Base-by-base conservation (phyloP, 2,113 vertebrate species). In the Callipepla squamata region DNA sequence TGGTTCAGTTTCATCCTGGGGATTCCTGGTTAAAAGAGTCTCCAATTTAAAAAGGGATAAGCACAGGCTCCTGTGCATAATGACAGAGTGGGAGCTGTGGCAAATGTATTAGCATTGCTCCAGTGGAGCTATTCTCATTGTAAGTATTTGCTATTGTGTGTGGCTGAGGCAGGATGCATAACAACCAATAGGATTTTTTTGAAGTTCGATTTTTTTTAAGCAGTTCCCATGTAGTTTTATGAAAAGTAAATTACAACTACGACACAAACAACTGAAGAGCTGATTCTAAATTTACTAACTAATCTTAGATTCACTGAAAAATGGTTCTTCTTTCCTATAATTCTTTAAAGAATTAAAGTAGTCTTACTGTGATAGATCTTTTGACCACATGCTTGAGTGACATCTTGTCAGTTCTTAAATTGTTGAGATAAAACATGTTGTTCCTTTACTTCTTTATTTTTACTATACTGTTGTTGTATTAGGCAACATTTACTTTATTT, bases 81-180 rank as follows among this genome's bases (percentile, higher is more conserved):
- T 97, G 97, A 98, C 96, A 81, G 97, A 97, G 97, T 97, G 96
- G 98, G 93, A 97, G 97, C 98, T 98, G 97, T 98, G 98, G 98
- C 97, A 98, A 97, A 98, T 98, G 98, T 98, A 98, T 99, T 99
- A 98, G 99, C 97, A 96, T 96, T 99, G 98, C 98, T 99, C 98
- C 98, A 98, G 95, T 98, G 98, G 98, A 98, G 98, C 98, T 97
- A 97, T 98, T 98, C 97, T 99, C 97, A 97, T 98, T 98, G 97
- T 97, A 98, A 98, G 97, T 91, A 94, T 97, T 95, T 96, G 98
- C 98, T 98, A 98, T 99, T 99, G 98, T 99, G 97, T 97, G 97
- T 94, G 97, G 95, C 96, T 98, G 97, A 98, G 98, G 98, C 98
- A 98, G 97, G 97, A 98, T 97, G 96, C 98, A 98, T 97, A 98